Base-by-base conservation (phyloP, 2,113 vertebrate species). In the Saguinus imperator region DNA sequence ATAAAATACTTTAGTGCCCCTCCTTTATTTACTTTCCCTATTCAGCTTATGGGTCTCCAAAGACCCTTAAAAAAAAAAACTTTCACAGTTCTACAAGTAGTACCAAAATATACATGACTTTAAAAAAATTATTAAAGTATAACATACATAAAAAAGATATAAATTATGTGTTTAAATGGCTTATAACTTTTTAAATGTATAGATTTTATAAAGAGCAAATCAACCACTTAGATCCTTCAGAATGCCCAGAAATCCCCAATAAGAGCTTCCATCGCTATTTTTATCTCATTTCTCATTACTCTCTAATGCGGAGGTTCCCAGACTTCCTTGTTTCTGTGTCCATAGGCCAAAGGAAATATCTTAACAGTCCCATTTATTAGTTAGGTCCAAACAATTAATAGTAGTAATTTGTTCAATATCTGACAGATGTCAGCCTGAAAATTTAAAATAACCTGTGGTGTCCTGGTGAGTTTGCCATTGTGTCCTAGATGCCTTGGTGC, bases 101-200 rank as follows among this genome's bases (percentile, higher is more conserved):
- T 57, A 82, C n/a, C 73, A 45, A 72, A 77, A 79, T 75, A 37
- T 66, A 92, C 61, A 50, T 75, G 35, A 29, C 37, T 84, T 50
- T 55, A 57, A 12, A 80, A 48, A 82, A 58, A 43, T 52, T 32
- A 77, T 40, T 66, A 13, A 58, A 87, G 12, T 72, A 4, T 89
- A 88, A 57, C 12, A 20, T 72, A 79, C 23, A 55, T 85, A 83
- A 79, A 95, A 83, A 84, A 52, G 55, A 4, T 61, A 37, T 75
- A 82, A 83, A 77, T 93, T 45, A 16, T 66, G 43, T 91, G 61
- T 77, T 87, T 84, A 48, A 88, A 64, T 79, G 68, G 94, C 87
- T 17, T 29, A 20, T 66, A 79, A 83, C 35, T 86, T 88, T 91
- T 66, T 16, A 70, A 55, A 75, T 87, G 20, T 89, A 89, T 48